Conservation (phyloP, 2,113 vertebrate genomes). For the Cynopterus brachyotis region DNA sequence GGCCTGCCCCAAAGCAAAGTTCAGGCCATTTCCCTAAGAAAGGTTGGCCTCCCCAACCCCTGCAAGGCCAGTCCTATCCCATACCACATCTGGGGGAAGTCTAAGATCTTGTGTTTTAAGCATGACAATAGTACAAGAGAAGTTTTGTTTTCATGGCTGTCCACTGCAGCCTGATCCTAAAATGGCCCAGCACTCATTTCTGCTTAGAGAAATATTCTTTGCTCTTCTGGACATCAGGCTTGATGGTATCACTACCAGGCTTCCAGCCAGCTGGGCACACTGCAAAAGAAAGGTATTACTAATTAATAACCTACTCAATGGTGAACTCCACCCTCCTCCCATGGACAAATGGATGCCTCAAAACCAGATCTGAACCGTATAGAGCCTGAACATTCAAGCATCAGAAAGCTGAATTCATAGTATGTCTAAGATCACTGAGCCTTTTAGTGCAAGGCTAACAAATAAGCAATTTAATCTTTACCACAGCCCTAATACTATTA, state of each 20-base stretch:
- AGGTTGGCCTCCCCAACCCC: not conserved
- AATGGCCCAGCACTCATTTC: conserved; percentile 50
- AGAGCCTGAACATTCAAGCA: not conserved
- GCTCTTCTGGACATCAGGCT: conserved; percentile 95
- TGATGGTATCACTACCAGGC: conserved; percentile 98
- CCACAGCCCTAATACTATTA: not conserved
- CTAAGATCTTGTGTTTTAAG: conserved; percentile 67
- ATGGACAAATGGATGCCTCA: not conserved
- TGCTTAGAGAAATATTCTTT: conserved; percentile 98
- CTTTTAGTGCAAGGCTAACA: not conserved
- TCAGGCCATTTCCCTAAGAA: not conserved
- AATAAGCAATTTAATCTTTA: not conserved
- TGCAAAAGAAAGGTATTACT: conserved; percentile 81
- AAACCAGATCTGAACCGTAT: not conserved
- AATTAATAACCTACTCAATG: not conserved
- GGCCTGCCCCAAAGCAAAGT: not conserved
- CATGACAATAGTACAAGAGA: conserved; percentile 65
- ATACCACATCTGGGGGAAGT: not conserved
- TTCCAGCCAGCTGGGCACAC: conserved; percentile 99
- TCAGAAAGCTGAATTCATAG: not conserved
- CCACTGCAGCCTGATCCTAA: not conserved
- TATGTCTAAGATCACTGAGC: not conserved
- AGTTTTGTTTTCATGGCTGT: conserved; percentile 25
- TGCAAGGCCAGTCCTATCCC: not conserved
- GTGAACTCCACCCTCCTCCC: not conserved